Conservation (phyloP, 2,113 vertebrate genomes). For the Perca fluviatilis region DNA sequence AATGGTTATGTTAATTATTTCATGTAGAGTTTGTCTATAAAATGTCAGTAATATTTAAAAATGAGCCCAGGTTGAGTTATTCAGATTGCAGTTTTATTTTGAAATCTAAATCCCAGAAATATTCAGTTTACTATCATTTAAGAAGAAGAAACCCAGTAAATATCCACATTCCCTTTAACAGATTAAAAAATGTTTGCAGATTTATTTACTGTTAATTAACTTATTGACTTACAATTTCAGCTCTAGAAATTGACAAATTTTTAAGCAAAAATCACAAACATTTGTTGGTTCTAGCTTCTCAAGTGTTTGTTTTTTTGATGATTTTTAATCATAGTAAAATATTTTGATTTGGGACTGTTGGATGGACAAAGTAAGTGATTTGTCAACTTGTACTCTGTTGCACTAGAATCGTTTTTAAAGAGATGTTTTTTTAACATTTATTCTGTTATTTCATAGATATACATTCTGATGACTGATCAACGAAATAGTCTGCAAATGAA, state of each 20-base stretch:
- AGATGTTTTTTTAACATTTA: no score
- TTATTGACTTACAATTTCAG: neutral
- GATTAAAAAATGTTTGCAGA: neutral
- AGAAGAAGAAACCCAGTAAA: neutral
- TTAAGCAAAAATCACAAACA: neutral
- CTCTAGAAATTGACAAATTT: neutral
- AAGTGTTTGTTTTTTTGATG: neutral
- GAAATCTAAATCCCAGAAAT: neutral
- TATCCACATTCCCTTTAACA: neutral
- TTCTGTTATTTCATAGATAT: neutral
- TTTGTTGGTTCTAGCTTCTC: neutral
- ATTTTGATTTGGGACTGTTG: neutral
- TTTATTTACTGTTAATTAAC: neutral
- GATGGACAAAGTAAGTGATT: neutral
- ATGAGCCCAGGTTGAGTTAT: neutral
- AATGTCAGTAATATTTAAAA: neutral
- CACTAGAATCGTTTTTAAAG: neutral
- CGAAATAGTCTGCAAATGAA: neutral
- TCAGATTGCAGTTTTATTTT: conserved; percentile 3
- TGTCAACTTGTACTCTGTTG: neutral
- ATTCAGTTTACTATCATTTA: neutral
- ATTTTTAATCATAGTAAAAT: neutral
- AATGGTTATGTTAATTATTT: neutral
- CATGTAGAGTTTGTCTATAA: neutral
- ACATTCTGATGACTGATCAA: no score